Base-by-base conservation (phyloP, 2,888 invertebrate species). In the Doris montereyensis region DNA sequence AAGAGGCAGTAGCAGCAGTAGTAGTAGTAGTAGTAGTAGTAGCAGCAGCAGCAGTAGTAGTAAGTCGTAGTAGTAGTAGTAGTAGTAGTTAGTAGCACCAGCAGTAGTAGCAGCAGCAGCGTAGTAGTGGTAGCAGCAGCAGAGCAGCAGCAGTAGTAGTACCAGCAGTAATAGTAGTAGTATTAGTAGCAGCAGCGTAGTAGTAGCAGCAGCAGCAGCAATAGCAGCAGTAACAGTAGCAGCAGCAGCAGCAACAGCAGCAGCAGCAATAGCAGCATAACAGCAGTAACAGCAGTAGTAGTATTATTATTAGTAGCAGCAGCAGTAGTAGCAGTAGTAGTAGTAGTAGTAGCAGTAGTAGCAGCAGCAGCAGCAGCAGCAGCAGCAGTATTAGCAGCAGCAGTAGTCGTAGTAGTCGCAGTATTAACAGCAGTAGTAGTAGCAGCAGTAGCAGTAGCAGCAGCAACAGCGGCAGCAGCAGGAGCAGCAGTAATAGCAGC, bases 1-100 rank as follows among this genome's bases (percentile, higher is more conserved):
- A n/a, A n/a, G n/a, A n/a, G n/a, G 26, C 30, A 70, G 77, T 77
- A 77, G 77, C 60, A 77, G 70, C 60, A 70, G 77, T 70, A 77
- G 77, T 70, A 35, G 70, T 70, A 77, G 77, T 70, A 77, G 77
- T 70, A 70, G 68, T 70, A 41, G 77, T 70, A 77, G 70, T 35
- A 41, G 68, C 26, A 70, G 70, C 70, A 70, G 77, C 70, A 77
- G 77, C 52, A 77, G 77, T 70, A 77, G 70, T 68, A n/a, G n/a
- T n/a, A n/a, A n/a, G n/a, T n/a, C n/a, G n/a, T n/a, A n/a, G n/a
- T n/a, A n/a, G n/a, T n/a, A n/a, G n/a, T n/a, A n/a, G n/a, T n/a
- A n/a, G n/a, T n/a, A n/a, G n/a, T n/a, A n/a, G n/a, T n/a, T n/a
- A n/a, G n/a, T n/a, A n/a, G n/a, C n/a, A n/a, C n/a, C n/a, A n/a